A percentile compares a stretch with the other conserved stretches of the same genome.
Conservation (phyloP, 2,888 invertebrate genomes). For the Orchestes rusci region DNA sequence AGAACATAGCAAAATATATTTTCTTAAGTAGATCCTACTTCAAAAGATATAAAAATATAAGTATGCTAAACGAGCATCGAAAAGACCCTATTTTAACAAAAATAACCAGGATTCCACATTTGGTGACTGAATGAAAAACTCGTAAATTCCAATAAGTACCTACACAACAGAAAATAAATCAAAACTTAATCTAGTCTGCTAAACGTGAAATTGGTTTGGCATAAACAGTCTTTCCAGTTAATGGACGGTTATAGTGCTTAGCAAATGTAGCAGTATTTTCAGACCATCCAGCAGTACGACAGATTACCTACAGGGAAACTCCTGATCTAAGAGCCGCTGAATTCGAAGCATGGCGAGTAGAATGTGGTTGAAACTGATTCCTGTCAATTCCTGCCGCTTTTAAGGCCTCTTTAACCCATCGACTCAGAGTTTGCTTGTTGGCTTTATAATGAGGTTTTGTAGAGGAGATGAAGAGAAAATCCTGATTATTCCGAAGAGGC, state of each 20-base stretch:
- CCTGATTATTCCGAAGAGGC: background rate
- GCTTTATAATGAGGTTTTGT: slow-evolving; percentile 16
- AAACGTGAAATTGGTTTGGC: background rate
- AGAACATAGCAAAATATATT: background rate
- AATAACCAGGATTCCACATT: too few species aligned
- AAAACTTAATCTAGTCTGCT: background rate
- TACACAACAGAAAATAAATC: background rate
- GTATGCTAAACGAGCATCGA: too few species aligned
- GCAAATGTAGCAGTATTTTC: slow-evolving; percentile 1
- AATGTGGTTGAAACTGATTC: slow-evolving; percentile 1
- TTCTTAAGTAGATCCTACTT: background rate
- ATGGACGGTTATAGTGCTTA: background rate
- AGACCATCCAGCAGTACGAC: slow-evolving; percentile 4
- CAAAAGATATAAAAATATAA: background rate
- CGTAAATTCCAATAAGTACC: too few species aligned
- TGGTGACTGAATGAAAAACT: too few species aligned
- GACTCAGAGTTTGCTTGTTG: slow-evolving; percentile 1
- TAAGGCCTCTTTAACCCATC: background rate
- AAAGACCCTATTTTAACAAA: too few species aligned
- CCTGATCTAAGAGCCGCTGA: background rate
- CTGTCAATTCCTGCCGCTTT: slow-evolving; percentile 1
- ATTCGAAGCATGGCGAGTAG: background rate
- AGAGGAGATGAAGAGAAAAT: slow-evolving; percentile 13
- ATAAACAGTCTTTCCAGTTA: background rate
- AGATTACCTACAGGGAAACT: background rate